phyloP scores from a whole-genome alignment of 2,888 invertebrate species.

The Dryobotodes eremita region DNA sequence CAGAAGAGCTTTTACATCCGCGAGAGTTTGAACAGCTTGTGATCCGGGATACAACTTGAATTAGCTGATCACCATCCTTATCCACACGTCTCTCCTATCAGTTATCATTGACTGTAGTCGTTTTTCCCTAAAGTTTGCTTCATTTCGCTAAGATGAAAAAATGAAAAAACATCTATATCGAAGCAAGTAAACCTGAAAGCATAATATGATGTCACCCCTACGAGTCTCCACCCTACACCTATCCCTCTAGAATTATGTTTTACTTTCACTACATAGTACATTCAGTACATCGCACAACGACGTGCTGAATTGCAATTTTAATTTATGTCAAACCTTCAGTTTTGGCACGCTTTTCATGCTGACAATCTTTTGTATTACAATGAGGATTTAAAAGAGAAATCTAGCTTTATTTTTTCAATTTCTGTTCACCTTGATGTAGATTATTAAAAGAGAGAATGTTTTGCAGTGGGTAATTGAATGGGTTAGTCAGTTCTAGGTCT shows the following conservation, averaged over 20 bases:
- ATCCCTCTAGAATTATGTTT: constrained; percentile 41
- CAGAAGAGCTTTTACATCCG: not conserved
- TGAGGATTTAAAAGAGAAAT: constrained; percentile 30
- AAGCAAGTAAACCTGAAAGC: not conserved
- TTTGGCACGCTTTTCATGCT: constrained; percentile 48
- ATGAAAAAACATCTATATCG: not conserved
- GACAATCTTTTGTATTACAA: constrained; percentile 52
- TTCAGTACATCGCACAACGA: constrained; percentile 41
- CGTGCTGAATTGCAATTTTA: constrained; percentile 57
- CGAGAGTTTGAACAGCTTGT: not conserved
- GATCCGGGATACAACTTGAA: not conserved
- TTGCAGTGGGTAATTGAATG: constrained; percentile 23
- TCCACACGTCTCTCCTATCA: not conserved
- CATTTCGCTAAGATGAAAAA: too few relatives aligned
- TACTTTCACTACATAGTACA: constrained; percentile 62
- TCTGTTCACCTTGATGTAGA: constrained; percentile 7
- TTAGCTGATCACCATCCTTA: not conserved
- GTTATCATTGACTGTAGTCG: not conserved
- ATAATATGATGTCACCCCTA: constrained; percentile 54
- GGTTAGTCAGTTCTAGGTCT: not conserved
- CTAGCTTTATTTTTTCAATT: constrained; percentile 22
- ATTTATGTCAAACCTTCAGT: constrained; percentile 57
- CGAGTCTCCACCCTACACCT: not conserved
- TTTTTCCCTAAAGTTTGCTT: too few relatives aligned
- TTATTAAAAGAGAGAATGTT: constrained; percentile 36